Evolutionary conservation across 2,888 invertebrate genomes (phyloP).

Genomic region (Dynastes tityus): DNA sequence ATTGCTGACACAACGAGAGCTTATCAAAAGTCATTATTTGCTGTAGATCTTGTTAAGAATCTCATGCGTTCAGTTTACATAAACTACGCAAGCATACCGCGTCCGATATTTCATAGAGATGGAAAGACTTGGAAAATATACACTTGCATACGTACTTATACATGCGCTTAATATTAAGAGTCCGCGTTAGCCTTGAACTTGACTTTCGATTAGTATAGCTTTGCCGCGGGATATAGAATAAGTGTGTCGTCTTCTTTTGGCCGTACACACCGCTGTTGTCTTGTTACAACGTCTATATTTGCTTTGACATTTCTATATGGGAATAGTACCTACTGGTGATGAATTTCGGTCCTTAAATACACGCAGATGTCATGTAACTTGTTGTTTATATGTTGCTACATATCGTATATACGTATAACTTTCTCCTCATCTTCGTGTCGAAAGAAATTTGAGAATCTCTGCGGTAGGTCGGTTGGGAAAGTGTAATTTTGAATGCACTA

Average conservation of each 20-base stretch:
- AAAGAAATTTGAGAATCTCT: neutral
- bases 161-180: neutral
- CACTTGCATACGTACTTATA: neutral
- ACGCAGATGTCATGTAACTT: neutral
- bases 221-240: constrained; percentile 3
- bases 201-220: constrained; percentile 32
- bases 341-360: neutral
- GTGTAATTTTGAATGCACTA: too few species aligned
- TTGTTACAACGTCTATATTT: constrained; percentile 13
- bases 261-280: neutral
- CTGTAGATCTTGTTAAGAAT: neutral
- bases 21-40: neutral
- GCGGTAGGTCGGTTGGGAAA: neutral
- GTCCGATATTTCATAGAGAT: neutral
- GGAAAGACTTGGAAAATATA: neutral
- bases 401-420: neutral
- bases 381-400: neutral
- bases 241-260: constrained; percentile 32
- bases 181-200: constrained; percentile 34
- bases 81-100: neutral
- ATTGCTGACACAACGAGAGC: neutral
- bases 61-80: neutral
- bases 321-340: neutral
- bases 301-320: constrained; percentile 2
- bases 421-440: neutral